A percentile compares a stretch with the other conserved stretches of the same genome.
phyloP scores from a whole-genome alignment of 2,113 vertebrate species.

The Rattus rattus region DNA sequence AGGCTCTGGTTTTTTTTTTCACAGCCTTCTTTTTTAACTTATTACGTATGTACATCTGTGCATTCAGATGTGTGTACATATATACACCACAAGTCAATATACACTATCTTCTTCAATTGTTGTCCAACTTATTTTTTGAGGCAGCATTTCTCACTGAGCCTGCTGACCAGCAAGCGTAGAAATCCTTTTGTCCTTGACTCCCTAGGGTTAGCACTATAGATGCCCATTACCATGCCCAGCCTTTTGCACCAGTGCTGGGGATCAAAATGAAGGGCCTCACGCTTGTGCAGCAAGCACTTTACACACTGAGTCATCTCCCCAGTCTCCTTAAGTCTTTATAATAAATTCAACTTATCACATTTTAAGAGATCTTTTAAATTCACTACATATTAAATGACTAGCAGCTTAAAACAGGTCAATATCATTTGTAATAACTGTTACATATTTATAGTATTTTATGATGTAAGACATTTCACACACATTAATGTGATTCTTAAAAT shows the following conservation, averaged over 20 bases:
- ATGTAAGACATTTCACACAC: slow-evolving; percentile 23
- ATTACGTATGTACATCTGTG: neutral
- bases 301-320: neutral
- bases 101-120: neutral
- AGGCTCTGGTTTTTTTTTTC: slow-evolving; percentile 15
- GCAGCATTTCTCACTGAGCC: neutral
- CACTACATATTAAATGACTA: slow-evolving; percentile 41
- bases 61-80: neutral
- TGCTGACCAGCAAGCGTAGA: neutral
- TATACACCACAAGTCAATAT: neutral
- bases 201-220: neutral
- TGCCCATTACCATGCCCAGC: neutral
- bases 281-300: neutral
- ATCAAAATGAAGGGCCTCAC: neutral
- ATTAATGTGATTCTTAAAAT: neutral
- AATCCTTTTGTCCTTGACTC: neutral
- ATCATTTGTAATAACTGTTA: slow-evolving; percentile 20
- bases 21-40: neutral
- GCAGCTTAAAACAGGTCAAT: slow-evolving; percentile 6
- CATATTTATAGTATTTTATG: neutral
- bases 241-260: too few relatives aligned
- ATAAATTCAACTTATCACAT: slow-evolving; percentile 35
- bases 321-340: neutral
- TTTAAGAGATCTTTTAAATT: slow-evolving; percentile 5
- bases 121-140: neutral